phyloP scores from a whole-genome alignment of 2,797 vertebrate genomes.

The Peromyscus aztecus region DNA sequence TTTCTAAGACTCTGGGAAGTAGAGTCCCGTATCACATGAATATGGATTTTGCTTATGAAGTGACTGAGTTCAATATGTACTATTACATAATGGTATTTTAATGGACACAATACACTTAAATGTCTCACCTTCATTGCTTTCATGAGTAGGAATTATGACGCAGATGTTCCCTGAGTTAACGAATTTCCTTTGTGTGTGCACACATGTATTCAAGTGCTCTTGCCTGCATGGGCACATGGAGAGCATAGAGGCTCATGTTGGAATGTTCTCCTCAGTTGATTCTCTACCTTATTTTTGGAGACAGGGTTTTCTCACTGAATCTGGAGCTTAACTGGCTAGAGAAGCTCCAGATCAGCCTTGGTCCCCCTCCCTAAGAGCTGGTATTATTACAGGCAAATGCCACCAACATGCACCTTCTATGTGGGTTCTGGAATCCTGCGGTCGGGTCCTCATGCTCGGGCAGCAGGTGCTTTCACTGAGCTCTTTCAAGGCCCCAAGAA shows the following conservation, averaged over 20 bases:
- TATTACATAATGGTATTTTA: background rate
- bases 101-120: background rate
- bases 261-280: background rate
- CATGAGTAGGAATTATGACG: constrained; percentile 6
- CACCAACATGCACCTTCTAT: background rate
- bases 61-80: background rate
- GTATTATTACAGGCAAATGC: background rate
- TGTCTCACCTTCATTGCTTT: constrained; percentile 3
- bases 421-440: no score
- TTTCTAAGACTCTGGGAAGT: background rate
- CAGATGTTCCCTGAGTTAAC: constrained; percentile 46
- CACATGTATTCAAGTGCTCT: background rate
- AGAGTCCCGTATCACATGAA: background rate
- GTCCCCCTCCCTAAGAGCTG: background rate
- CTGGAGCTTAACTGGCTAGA: background rate
- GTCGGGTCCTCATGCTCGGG: background rate
- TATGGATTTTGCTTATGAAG: background rate
- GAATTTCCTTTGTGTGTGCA: constrained; percentile 8
- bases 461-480: background rate
- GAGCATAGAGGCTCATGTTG: background rate
- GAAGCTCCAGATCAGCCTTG: background rate
- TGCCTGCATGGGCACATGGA: background rate
- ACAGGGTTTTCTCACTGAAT: background rate
- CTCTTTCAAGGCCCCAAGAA: background rate
- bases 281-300: background rate